Percentiles rank a stretch among this genome's conserved stretches.
Conservation (phyloP, 2,797 vertebrate genomes). For the Bufotes viridis region DNA sequence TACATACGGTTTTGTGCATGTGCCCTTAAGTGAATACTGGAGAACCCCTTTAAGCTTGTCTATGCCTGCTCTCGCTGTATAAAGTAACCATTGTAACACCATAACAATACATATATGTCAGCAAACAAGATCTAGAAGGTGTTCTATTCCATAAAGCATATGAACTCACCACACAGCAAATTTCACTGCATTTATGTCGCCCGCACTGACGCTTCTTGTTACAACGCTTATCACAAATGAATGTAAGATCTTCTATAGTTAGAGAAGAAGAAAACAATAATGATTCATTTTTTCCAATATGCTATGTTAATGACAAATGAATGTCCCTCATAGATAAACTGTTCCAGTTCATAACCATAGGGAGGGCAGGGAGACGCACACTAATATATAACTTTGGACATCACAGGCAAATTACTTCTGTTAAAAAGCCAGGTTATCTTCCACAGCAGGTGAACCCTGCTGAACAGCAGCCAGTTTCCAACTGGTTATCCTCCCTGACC, state of each 20-base stretch:
- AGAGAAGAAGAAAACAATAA: conserved; percentile 52
- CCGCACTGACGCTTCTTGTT: conserved; percentile 94
- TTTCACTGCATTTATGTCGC: conserved; percentile 93
- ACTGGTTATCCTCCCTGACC: background rate
- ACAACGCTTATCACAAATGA: conserved; percentile 93
- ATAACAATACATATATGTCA: background rate
- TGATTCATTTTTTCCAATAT: background rate
- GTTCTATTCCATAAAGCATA: background rate
- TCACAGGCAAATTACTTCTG: background rate
- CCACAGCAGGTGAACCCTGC: background rate
- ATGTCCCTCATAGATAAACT: background rate
- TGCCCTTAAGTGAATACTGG: too few relatives aligned
- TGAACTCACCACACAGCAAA: conserved; percentile 93
- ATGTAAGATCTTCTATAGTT: conserved; percentile 81
- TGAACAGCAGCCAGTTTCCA: background rate
- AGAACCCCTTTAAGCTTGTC: too few relatives aligned
- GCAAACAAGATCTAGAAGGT: background rate
- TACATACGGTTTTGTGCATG: too few relatives aligned
- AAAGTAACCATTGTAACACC: background rate
- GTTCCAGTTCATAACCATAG: background rate
- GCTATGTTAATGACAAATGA: background rate
- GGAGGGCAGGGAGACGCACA: too few relatives aligned
- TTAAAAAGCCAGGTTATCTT: background rate
- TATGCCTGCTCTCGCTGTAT: too few relatives aligned
- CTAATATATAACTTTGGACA: background rate